phyloP scores from a whole-genome alignment of 2,797 vertebrate species.

The Botia almorhae region DNA sequence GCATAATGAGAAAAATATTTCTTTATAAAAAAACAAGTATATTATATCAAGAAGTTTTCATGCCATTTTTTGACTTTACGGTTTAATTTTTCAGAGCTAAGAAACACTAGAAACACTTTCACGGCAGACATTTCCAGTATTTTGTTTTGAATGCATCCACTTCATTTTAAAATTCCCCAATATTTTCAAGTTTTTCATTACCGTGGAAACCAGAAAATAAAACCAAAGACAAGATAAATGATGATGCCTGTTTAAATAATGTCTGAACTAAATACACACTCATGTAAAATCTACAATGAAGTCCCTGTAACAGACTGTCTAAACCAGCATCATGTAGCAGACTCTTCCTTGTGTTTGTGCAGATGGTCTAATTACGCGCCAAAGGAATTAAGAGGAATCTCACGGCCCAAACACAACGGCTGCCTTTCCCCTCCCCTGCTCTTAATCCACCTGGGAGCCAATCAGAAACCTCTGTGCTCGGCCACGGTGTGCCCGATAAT shows the following conservation, averaged over 20 bases:
- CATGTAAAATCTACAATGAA: background rate
- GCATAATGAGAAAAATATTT: too few relatives aligned
- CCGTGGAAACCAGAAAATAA: background rate
- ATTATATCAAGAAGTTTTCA: too few relatives aligned
- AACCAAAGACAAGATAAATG: background rate
- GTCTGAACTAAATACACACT: background rate
- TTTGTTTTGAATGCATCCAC: too few relatives aligned
- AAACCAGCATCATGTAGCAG: constrained; percentile 1
- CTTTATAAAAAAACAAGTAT: too few relatives aligned
- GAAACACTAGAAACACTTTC: too few relatives aligned
- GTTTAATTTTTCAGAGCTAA: too few relatives aligned
- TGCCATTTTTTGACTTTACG: too few relatives aligned
- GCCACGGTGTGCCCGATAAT: constrained; percentile 43
- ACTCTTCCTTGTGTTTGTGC: constrained; percentile 66
- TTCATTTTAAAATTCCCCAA: too few relatives aligned
- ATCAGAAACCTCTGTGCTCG: constrained; percentile 77
- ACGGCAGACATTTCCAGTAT: too few relatives aligned
- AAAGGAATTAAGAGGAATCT: constrained; percentile 77
- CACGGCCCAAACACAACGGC: constrained; percentile 68
- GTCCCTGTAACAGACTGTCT: constrained; percentile 25
- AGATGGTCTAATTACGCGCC: constrained; percentile 89
- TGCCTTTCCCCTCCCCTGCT: constrained; percentile 68
- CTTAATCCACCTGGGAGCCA: constrained; percentile 85
- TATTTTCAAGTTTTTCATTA: too few relatives aligned
- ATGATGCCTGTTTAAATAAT: background rate